Evolutionary conservation across 2,888 invertebrate genomes (phyloP), one percentile per base, ranked within the genome.

Genomic region (Ctena decussata): DNA sequence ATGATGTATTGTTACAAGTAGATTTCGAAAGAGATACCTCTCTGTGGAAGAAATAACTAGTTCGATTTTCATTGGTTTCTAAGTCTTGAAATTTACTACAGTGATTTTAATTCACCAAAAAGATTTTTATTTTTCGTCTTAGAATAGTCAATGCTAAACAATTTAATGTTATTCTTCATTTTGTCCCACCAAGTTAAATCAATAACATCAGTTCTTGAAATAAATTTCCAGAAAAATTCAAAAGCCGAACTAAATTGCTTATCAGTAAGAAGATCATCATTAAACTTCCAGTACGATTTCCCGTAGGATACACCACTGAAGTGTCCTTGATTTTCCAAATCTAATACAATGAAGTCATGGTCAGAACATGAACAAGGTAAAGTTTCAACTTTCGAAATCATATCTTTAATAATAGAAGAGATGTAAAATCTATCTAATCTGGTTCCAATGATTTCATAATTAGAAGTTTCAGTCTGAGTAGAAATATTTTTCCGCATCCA

Each of bases 231-330:
- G 49, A 60, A 82, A 73, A 39, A 82, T 49, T 73, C 65, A 82
- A 82, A 82, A 49, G 5, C 41, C 24, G 27, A 11, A 32, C 72
- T 39, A 69, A 82, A 78, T 24, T 69, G 32, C 41, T 74, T 49
- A 78, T 82, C 78, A 41, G 78, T 32, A 32, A 82, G 39, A 21
- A 78, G 32, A 37, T 12, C 30, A 75, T 82, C 74, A 39, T 82
- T 82, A 37, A 82, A 70, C 53, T 82, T 82, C 82, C 73, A 82
- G 69, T 82, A 82, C 21, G 74, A 78, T 32, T 78, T 83, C 21
- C 77, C 77, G 41, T 69, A 70, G n/a, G 73, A 41, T 41, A 74
- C 21, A 11, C 53, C 53, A 53, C 12, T n/a, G 8, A 5, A 11
- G 21, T 15, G 8, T n/a, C 21, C 5, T 18, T n/a, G 5, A 53